phyloP scores from a whole-genome alignment of 2,113 vertebrate species.

The Tenrec ecaudatus region DNA sequence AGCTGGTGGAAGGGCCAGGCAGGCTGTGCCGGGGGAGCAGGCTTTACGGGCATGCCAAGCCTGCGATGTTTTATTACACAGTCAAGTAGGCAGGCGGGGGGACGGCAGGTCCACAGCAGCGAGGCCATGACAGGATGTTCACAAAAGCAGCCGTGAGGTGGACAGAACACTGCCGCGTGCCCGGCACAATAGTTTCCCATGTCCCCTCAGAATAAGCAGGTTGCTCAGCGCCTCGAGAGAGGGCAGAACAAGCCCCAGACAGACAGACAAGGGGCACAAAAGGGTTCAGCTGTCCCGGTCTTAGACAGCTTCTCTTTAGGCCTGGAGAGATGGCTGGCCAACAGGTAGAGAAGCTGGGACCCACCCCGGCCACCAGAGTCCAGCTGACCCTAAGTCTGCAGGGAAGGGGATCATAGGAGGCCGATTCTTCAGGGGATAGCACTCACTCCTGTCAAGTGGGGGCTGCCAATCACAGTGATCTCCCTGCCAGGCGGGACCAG shows the following conservation, averaged over 20 bases:
- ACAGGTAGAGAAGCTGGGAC: neutral
- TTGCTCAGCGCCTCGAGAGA: constrained; percentile 38
- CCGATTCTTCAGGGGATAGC: neutral
- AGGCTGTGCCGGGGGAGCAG: neutral
- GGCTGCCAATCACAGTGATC: neutral
- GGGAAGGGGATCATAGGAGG: neutral
- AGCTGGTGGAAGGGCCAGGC: neutral
- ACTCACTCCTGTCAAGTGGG: neutral
- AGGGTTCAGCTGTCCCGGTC: neutral
- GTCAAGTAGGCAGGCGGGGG: neutral
- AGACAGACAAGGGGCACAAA: neutral
- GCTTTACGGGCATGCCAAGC: neutral
- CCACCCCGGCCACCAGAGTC: neutral
- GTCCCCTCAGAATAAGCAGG: constrained; percentile 11
- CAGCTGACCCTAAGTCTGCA: neutral
- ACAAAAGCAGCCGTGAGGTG: neutral
- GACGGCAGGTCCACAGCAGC: neutral
- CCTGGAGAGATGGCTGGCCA: neutral
- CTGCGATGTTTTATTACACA: neutral
- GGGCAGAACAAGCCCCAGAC: neutral
- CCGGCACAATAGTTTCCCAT: neutral
- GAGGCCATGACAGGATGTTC: neutral
- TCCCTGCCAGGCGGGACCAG: neutral
- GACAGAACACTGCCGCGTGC: neutral
- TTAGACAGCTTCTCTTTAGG: neutral